A percentile compares a stretch with the other conserved stretches of the same genome.
These are phyloP conservation scores for Andrena praecox DNA, from an alignment of 2,888 invertebrate species.

Conservation along the genomic window DNA sequence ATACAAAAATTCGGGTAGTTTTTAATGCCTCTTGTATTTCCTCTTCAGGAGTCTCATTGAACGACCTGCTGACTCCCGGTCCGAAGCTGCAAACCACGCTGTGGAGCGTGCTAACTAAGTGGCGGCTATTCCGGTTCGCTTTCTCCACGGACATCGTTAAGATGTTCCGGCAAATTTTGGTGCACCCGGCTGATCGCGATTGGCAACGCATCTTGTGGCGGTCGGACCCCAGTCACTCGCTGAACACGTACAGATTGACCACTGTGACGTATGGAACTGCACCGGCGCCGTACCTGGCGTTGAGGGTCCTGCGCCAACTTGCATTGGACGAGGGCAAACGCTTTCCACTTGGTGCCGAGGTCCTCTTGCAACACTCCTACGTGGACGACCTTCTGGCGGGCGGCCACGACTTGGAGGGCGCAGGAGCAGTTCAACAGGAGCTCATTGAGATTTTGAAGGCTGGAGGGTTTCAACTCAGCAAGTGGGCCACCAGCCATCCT, in stretches of 20 bases:
- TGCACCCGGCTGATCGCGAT: not conserved
- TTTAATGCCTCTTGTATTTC: conserved; percentile 1
- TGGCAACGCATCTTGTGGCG: not conserved
- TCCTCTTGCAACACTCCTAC: no score
- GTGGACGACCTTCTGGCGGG: no score
- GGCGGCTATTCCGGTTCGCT: not conserved
- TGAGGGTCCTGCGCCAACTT: no score
- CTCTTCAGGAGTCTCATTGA: not conserved
- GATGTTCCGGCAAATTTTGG: conserved; percentile 5
- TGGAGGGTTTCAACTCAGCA: no score
- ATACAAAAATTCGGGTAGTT: not conserved
- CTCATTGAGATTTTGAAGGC: no score
- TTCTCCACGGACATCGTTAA: not conserved
- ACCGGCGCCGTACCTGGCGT: no score
- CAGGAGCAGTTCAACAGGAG: no score
- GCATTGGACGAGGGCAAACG: no score
- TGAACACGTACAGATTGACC: not conserved
- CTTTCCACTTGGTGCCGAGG: no score
- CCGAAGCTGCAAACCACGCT: conserved; percentile 1
- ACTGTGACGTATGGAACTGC: no score
- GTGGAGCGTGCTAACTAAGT: not conserved
- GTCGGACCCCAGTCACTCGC: not conserved
- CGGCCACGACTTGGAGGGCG: no score
- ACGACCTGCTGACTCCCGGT: not conserved
- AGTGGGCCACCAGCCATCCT: no score